These are phyloP conservation scores for Bugulina stolonifera DNA, from an alignment of 2,888 invertebrate species.

Conservation along the genomic window DNA sequence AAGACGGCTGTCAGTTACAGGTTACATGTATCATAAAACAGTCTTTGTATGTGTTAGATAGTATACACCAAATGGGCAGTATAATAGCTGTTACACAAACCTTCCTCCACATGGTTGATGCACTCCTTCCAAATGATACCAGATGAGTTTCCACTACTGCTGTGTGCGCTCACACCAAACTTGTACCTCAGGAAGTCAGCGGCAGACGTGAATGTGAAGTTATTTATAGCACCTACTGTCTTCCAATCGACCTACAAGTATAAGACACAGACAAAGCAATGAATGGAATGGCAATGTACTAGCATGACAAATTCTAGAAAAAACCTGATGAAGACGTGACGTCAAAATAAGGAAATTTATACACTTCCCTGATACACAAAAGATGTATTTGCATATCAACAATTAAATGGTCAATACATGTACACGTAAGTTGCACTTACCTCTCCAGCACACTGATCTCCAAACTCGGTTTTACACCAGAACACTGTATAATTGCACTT, in stretches of 20 bases:
- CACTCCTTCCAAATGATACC: constrained; percentile 1
- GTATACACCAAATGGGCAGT: too few relatives aligned
- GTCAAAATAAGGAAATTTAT: not conserved
- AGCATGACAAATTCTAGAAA: not conserved
- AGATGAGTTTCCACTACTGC: not conserved
- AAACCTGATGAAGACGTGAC: not conserved
- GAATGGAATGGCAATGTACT: too few relatives aligned
- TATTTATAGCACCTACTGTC: not conserved
- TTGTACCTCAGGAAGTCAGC: not conserved
- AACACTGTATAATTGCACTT: too few relatives aligned
- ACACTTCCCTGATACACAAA: not conserved
- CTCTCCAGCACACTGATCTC: too few relatives aligned
- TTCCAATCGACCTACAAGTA: not conserved
- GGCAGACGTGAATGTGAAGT: not conserved
- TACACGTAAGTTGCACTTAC: too few relatives aligned
- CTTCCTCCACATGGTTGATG: constrained; percentile 6
- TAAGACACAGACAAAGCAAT: not conserved
- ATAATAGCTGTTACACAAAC: too few relatives aligned
- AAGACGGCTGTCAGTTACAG: too few relatives aligned
- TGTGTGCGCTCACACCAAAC: not conserved
- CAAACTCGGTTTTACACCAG: too few relatives aligned
- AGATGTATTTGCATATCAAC: too few relatives aligned
- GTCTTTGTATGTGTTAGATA: too few relatives aligned
- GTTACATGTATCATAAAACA: too few relatives aligned
- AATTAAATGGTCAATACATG: too few relatives aligned